Percentiles rank a stretch among this genome's conserved stretches.
Conservation (phyloP, 2,113 vertebrate genomes). For the Saimiri boliviensis region DNA sequence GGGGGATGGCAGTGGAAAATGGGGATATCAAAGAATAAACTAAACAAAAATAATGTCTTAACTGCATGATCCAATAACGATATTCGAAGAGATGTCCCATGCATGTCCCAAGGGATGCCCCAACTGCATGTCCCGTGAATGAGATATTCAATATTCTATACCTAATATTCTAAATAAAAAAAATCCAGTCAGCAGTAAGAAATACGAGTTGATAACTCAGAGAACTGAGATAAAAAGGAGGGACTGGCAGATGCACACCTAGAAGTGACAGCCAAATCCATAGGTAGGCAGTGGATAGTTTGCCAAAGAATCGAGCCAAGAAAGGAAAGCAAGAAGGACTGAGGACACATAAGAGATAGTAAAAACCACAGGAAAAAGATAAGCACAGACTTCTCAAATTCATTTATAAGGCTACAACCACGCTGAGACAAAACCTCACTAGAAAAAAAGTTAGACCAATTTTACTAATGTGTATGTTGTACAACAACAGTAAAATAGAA, state of each 20-base stretch:
- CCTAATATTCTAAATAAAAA: neutral
- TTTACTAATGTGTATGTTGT: neutral
- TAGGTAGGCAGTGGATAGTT: neutral
- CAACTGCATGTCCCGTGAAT: neutral
- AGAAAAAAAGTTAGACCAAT: neutral
- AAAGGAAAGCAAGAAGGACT: neutral
- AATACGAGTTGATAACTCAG: neutral
- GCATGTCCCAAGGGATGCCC: neutral
- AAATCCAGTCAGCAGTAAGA: neutral
- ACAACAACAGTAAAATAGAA: constrained; percentile 23
- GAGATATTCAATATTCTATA: neutral
- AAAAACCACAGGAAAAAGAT: neutral
- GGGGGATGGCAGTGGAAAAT: neutral
- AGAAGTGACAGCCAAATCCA: neutral
- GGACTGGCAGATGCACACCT: neutral
- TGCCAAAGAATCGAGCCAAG: neutral
- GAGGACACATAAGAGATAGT: neutral
- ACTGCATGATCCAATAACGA: neutral
- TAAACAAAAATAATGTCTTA: neutral
- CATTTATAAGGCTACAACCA: neutral
- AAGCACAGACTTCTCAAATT: neutral
- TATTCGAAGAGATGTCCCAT: neutral
- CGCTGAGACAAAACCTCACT: neutral
- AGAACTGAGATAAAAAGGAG: neutral
- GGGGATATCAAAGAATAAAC: neutral